These are phyloP conservation scores for Climacteris rufus DNA, from an alignment of 2,113 vertebrate genomes.

Conservation along the genomic window DNA sequence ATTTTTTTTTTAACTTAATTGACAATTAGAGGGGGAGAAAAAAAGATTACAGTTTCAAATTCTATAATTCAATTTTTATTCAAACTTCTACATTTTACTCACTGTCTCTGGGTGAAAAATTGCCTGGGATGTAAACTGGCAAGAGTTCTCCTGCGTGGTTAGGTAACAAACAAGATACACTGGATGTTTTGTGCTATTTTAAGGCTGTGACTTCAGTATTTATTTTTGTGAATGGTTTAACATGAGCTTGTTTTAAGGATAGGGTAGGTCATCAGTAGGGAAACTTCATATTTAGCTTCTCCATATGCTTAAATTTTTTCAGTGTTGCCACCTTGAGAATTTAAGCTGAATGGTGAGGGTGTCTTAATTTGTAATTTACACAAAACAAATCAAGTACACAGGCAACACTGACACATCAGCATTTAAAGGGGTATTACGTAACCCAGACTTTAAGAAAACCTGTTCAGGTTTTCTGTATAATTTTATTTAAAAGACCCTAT, in stretches of 20 bases:
- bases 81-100: neutral
- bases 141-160: neutral
- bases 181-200: conserved; percentile 25
- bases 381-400: neutral
- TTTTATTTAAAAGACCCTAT: neutral
- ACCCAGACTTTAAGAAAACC: neutral
- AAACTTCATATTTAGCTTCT: conserved; percentile 14
- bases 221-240: conserved; percentile 43
- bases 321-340: neutral
- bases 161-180: neutral
- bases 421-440: neutral
- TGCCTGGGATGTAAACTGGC: neutral
- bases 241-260: neutral
- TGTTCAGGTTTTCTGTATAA: neutral
- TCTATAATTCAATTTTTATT: neutral
- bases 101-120: neutral
- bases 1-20: neutral
- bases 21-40: neutral
- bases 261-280: neutral
- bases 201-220: conserved; percentile 32
- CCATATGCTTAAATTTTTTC: neutral
- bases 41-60: neutral
- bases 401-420: neutral
- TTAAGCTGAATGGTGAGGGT: neutral
- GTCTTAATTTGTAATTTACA: neutral